Conservation (phyloP, 2,888 invertebrate genomes). For the Argynnis bischoffii region DNA sequence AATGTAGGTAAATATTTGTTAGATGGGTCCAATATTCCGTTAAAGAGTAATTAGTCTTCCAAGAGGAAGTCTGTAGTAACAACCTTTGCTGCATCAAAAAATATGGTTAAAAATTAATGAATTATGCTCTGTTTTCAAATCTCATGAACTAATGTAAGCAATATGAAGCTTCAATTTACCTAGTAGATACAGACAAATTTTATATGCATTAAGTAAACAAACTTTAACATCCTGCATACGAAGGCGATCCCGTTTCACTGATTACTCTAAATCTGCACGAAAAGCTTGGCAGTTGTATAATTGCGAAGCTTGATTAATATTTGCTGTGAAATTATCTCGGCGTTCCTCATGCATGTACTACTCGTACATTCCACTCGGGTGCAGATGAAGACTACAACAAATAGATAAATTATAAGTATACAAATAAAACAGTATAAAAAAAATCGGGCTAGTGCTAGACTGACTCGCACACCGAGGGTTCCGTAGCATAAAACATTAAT, state of each 20-base stretch:
- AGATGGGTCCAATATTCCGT: no score
- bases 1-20: no score
- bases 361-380: background rate
- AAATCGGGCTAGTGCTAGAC: no score
- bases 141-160: no score
- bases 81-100: no score
- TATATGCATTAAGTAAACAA: slow-evolving; percentile 11
- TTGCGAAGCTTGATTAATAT: slow-evolving; percentile 18
- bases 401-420: slow-evolving; percentile 3
- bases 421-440: background rate
- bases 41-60: no score
- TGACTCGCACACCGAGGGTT: no score
- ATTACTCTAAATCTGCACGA: slow-evolving; percentile 9
- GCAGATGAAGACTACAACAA: background rate
- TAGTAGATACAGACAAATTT: background rate
- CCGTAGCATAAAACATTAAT: no score
- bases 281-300: slow-evolving; percentile 13
- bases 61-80: no score
- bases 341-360: slow-evolving; percentile 5
- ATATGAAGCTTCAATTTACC: no score
- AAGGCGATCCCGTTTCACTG: slow-evolving; percentile 2
- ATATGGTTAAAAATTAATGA: no score
- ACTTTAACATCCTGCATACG: slow-evolving; percentile 6
- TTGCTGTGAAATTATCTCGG: slow-evolving; percentile 15
- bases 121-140: no score